These are phyloP conservation scores for Henricia sp. DNA, from an alignment of 53 echinoderm and acorn worm species.

Conservation along the genomic window DNA sequence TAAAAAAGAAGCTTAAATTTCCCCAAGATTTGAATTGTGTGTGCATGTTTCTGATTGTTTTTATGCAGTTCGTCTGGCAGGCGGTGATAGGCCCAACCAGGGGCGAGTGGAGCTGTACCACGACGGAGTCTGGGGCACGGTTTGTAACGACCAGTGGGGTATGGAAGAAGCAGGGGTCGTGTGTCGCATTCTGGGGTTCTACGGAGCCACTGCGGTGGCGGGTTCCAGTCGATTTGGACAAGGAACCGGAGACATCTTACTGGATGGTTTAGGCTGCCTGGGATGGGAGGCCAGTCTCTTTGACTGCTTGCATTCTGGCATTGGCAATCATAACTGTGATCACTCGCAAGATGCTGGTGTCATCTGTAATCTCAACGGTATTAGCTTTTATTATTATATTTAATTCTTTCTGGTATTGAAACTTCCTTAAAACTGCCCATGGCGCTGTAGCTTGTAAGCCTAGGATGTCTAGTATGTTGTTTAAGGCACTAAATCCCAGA, in stretches of 20 bases:
- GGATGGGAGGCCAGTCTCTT: conserved; percentile 55
- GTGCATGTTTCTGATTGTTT: conserved; percentile 2
- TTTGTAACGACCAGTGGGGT: conserved; percentile 70
- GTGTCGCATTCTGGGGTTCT: conserved; percentile 62
- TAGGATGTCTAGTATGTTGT: too few relatives aligned
- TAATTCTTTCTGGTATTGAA: neutral
- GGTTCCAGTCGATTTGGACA: conserved; percentile 36
- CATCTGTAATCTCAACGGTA: conserved; percentile 51
- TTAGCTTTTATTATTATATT: neutral
- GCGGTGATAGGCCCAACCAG: conserved; percentile 15
- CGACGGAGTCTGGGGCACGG: conserved; percentile 58
- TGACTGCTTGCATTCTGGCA: conserved; percentile 41
- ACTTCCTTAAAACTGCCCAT: too few relatives aligned
- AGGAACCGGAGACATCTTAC: conserved; percentile 51
- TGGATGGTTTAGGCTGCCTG: conserved; percentile 61
- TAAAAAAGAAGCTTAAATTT: too few relatives aligned
- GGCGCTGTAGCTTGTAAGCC: too few relatives aligned
- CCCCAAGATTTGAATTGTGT: too few relatives aligned
- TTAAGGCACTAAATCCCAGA: too few relatives aligned
- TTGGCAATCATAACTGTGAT: conserved; percentile 53
- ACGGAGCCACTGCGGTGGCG: conserved; percentile 41
- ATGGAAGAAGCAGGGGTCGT: conserved; percentile 64
- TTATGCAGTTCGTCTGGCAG: conserved; percentile 32
- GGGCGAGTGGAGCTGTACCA: conserved; percentile 72
- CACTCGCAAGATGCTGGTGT: conserved; percentile 73